phyloP scores from a whole-genome alignment of 2,888 invertebrate species.

The Cinara cedri region DNA sequence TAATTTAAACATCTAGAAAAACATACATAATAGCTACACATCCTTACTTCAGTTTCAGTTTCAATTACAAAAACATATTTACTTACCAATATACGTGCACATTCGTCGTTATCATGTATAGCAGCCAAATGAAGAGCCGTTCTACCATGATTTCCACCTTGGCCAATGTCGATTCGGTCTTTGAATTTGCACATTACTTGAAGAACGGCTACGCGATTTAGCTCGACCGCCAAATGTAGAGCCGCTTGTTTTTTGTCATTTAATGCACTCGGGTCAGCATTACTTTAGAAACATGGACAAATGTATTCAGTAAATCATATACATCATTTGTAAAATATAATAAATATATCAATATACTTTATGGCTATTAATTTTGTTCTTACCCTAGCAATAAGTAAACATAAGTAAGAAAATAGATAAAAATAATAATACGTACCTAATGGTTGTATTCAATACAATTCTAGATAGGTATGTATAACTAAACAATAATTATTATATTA shows the following conservation, averaged over 20 bases:
- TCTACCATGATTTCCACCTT: conserved; percentile 79
- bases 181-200: conserved; percentile 74
- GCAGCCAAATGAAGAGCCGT: conserved; percentile 85
- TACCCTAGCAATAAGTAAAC: no score
- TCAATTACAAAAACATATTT: neutral
- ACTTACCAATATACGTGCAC: conserved; percentile 79
- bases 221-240: conserved; percentile 79
- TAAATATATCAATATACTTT: no score
- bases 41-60: neutral
- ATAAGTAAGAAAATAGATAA: no score
- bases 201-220: conserved; percentile 75
- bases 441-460: no score
- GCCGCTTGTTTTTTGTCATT: conserved; percentile 81
- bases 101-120: conserved; percentile 81
- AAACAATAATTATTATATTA: no score
- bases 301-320: neutral
- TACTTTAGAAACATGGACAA: conserved; percentile 64
- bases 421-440: no score
- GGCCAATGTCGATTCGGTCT: conserved; percentile 73
- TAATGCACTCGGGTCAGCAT: conserved; percentile 72
- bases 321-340: neutral
- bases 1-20: no score
- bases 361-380: no score
- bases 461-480: no score
- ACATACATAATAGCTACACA: neutral